Base-by-base conservation (phyloP, 2,888 invertebrate genomes). In the Nomada lathburiana region DNA sequence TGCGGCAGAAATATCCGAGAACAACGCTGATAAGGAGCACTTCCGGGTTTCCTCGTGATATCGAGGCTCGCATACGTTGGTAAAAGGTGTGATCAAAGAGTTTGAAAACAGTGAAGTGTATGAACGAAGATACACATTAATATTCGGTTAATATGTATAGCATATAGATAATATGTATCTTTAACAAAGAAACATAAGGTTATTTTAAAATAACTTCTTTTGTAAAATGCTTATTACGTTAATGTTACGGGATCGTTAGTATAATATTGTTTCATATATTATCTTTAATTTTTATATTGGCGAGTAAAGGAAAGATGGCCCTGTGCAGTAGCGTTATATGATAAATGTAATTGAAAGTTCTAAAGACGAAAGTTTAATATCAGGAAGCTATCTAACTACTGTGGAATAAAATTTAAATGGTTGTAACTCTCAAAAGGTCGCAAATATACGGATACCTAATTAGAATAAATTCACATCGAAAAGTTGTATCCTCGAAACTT, bases 1-100 rank as follows among this genome's bases (percentile, higher is more conserved):
- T 69, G 26, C 9, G 20, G 26, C 10, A 50, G 36, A 64, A 64
- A 65, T 65, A 50, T 59, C 47, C 47, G 13, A 52, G 29, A 57
- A 55, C 36, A 18, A 11, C 11, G 20, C 26, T 26, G 47, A 1
- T 18, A 10, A 50, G 53, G 20, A 47, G 9, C 18, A 7, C 50
- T 52, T 69, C 16, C 5, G 20, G 26, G 13, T 62, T 57, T 20
- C 2, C 55, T 26, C 20, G 16, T 16, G 10, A 64, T 57, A 64
- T 63, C 26, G 23, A n/a, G n/a, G 2, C 9, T 0, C 13, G 20
- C 1, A 29, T 10, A 13, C 7, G 16, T 55, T 11, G 13, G 18
- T 2, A 20, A 20, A 9, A 55, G 29, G 18, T 11, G 55, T 9
- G 13, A 55, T 11, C 4, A 23, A 23, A 20, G 7, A 10, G 47